Evolutionary conservation across 2,888 invertebrate genomes (phyloP), one percentile per base, ranked within the genome.

Genomic region (Drosophila putrida): DNA sequence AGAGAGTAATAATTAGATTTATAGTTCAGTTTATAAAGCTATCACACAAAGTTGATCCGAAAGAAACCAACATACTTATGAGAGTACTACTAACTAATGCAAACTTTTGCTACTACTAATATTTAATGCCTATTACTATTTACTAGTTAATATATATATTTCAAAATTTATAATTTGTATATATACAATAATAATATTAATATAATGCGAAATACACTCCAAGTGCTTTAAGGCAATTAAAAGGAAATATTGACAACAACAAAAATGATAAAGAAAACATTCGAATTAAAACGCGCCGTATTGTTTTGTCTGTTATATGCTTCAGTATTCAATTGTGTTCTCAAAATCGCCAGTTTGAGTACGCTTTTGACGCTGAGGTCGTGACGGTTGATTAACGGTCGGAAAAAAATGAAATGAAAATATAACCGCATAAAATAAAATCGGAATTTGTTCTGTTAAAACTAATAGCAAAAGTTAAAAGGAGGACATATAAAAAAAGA

Each of bases 261-360:
- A 61, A 68, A 71, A 31, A 31, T 8, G 31, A 31, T 8, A 66
- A 76, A 71, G 78, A 66, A 75, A 64, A 75, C 84, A 89, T 87
- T 88, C 88, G 82, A 90, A 91, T 90, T 89, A 78, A 74, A 66
- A n/a, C n/a, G 61, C 25, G 28, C 27, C 55, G 44, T 46, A 15
- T 15, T 15, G 25, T 4, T 11, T 28, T 44, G 53, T 27, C 35
- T 44, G 53, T 27, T 31, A 36, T 20, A 38, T 9, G 25, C 41
- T 15, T 36, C 55, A 39, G 46, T 13, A 41, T 9, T 51, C 65
- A 65, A 61, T 73, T 57, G 58, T 61, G 59, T 60, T 64, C 79
- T 79, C 81, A 72, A 91, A 92, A 91, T 92, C 92, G 92, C 92
- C 92, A 92, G 92, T 92, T 91, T 85, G 88, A 76, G 81, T 74